phyloP scores from a whole-genome alignment of 2,888 invertebrate species.

The Temnothorax ravouxi region DNA sequence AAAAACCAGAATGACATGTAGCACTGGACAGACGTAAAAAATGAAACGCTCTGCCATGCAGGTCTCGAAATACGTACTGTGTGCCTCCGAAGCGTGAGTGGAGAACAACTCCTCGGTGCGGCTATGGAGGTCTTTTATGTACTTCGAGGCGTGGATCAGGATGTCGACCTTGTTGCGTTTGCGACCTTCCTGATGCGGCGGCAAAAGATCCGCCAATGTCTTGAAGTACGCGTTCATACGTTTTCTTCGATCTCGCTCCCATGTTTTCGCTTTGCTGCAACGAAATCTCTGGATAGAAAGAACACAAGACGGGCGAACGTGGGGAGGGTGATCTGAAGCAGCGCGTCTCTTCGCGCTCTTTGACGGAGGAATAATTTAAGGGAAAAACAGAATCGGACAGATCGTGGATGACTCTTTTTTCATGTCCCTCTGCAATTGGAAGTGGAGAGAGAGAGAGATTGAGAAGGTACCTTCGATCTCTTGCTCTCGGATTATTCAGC shows the following conservation, averaged over 20 bases:
- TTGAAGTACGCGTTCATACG: slow-evolving; percentile 89
- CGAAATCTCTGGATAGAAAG: slow-evolving; percentile 24
- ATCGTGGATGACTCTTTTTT: background rate
- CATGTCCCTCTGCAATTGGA: background rate
- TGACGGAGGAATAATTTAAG: background rate
- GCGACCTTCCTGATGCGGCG: slow-evolving; percentile 88
- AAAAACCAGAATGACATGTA: slow-evolving; percentile 48
- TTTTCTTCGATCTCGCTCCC: slow-evolving; percentile 91
- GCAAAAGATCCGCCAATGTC: slow-evolving; percentile 87
- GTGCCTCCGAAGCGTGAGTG: slow-evolving; percentile 82
- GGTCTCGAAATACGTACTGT: slow-evolving; percentile 77
- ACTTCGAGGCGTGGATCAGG: slow-evolving; percentile 84
- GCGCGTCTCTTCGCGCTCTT: background rate
- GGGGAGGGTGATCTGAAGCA: too few relatives aligned
- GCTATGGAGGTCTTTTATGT: slow-evolving; percentile 84
- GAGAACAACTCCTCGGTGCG: slow-evolving; percentile 83
- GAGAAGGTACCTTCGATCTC: background rate
- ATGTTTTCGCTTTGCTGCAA: slow-evolving; percentile 89
- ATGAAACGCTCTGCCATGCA: background rate
- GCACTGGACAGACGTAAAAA: slow-evolving; percentile 3
- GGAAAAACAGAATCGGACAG: background rate
- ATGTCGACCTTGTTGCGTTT: slow-evolving; percentile 88
- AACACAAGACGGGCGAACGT: background rate
- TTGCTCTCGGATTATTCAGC: background rate
- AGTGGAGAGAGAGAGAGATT: background rate